Base-by-base conservation (phyloP, 2,113 vertebrate genomes). In the Myiagra hebetior region DNA sequence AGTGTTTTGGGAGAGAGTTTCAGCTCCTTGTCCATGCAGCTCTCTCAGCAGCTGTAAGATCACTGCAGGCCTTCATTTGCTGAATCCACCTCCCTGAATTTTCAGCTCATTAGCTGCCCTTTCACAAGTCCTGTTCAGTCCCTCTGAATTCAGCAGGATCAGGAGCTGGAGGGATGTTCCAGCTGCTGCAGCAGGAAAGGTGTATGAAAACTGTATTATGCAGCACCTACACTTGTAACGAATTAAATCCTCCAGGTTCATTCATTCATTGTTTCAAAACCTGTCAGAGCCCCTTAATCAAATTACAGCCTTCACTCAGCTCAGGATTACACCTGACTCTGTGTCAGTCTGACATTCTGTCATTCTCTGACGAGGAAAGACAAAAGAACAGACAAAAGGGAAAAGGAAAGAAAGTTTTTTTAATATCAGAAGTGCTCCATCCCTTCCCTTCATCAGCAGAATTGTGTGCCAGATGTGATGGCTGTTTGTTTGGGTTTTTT, bases 291-390 rank as follows among this genome's bases (percentile, higher is more conserved):
- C 15, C 76, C 35, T 94, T 60, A 64, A 87, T 87, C 49, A 79
- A 96, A 92, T 69, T 72, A 56, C 76, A 95, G 78, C 60, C 76
- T 87, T 87, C 49, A 13, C 69, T 94, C 79, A 82, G 57, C 49
- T 93, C 42, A 42, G 52, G 63, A 74, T 88, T 74, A 20, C 77
- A 59, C 39, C 59, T 55, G 50, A 19, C 5, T 16, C 6, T 31
- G 53, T 79, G 59, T 74, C 70, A 74, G 26, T 63, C 68, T 74
- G 50, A 74, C 60, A 37, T 8, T 46, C 47, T 91, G 42, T 28
- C 82, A 72, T 44, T 82, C 47, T 62, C 33, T 31, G 35, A 47
- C 15, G 59, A 56, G 16, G 24, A 84, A 80, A 80, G 31, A 73
- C 10, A 70, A 77, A 81, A 77, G 27, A 70, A 64, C 2, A 68